Conservation (phyloP, 2,888 invertebrate species). For the Creontiades dilutus region DNA sequence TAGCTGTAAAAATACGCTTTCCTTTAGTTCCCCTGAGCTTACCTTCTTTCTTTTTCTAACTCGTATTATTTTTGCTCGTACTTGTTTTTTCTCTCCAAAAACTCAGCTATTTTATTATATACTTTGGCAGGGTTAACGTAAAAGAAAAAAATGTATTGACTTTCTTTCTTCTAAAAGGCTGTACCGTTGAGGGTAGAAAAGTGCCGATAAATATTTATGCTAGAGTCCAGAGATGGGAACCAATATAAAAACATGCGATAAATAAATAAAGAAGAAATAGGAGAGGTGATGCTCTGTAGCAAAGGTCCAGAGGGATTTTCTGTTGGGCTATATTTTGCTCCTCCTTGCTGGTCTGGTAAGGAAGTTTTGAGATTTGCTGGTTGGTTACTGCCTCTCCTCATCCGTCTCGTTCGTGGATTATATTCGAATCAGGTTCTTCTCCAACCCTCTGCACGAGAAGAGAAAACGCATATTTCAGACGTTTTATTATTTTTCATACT, state of each 20-base stretch:
- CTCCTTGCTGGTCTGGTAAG: slow-evolving; percentile 27
- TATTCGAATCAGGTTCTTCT: slow-evolving; percentile 59
- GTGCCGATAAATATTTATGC: slow-evolving; percentile 61
- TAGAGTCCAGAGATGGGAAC: slow-evolving; percentile 55
- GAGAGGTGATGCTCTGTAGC: slow-evolving; percentile 16
- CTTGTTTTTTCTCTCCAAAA: background rate
- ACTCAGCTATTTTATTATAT: slow-evolving; percentile 5
- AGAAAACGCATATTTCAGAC: slow-evolving; percentile 40
- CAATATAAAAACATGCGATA: slow-evolving; percentile 67
- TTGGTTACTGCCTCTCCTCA: slow-evolving; percentile 50
- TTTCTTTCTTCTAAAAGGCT: background rate
- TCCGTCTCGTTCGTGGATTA: slow-evolving; percentile 24
- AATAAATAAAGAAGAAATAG: slow-evolving; percentile 57
- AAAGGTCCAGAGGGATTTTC: slow-evolving; percentile 19
- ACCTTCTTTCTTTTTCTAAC: too few relatives aligned
- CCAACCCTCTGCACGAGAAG: slow-evolving; percentile 4
- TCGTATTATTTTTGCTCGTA: too few relatives aligned
- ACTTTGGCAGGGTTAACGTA: slow-evolving; percentile 2
- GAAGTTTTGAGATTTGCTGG: slow-evolving; percentile 60
- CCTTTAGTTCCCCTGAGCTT: too few relatives aligned
- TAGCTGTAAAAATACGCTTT: too few relatives aligned
- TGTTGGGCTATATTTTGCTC: slow-evolving; percentile 55
- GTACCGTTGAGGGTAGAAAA: background rate
- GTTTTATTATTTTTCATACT: slow-evolving; percentile 65
- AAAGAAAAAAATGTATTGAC: background rate